A percentile compares a stretch with the other conserved stretches of the same genome.
These are phyloP conservation scores for Subanguina moxae DNA, from an alignment of 1,140 invertebrate genomes.

Conservation along the genomic window DNA sequence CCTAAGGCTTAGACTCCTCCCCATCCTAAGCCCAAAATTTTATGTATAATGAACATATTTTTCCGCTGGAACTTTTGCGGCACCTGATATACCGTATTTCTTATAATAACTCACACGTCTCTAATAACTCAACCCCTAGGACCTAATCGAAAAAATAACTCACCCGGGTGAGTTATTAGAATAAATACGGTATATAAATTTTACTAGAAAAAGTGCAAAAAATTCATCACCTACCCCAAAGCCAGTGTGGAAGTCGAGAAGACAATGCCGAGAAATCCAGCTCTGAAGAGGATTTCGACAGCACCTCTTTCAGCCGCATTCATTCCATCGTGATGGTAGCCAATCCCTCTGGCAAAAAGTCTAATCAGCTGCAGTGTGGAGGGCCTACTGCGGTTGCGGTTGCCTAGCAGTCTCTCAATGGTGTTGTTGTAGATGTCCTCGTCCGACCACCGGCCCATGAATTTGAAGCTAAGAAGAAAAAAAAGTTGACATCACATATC, in stretches of 20 bases:
- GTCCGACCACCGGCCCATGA: constrained; percentile 40
- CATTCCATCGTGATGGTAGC: constrained; percentile 57
- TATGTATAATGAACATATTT: no score
- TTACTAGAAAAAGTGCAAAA: constrained; percentile 7
- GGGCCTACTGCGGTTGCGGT: constrained; percentile 13
- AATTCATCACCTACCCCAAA: constrained; percentile 34
- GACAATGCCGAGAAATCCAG: constrained; percentile 52
- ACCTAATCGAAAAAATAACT: no score
- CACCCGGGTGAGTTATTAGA: no score
- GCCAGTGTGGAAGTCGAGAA: constrained; percentile 58
- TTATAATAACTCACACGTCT: no score
- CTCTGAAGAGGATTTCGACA: constrained; percentile 56
- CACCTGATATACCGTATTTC: no score
- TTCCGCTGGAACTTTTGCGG: no score
- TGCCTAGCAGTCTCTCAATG: constrained; percentile 27
- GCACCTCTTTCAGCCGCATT: constrained; percentile 48
- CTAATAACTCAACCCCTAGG: no score
- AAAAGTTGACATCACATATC: no score
- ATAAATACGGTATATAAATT: no score
- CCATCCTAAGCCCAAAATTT: no score
- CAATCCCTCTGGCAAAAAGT: constrained; percentile 57
- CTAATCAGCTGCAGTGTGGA: constrained; percentile 40
- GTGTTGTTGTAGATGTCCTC: constrained; percentile 45
- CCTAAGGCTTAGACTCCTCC: no score
- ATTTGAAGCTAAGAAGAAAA: constrained; percentile 54